Percentiles rank a stretch among this genome's conserved stretches.
Conservation (phyloP, 1,140 invertebrate genomes). For the Panagrolaimus sp. region DNA sequence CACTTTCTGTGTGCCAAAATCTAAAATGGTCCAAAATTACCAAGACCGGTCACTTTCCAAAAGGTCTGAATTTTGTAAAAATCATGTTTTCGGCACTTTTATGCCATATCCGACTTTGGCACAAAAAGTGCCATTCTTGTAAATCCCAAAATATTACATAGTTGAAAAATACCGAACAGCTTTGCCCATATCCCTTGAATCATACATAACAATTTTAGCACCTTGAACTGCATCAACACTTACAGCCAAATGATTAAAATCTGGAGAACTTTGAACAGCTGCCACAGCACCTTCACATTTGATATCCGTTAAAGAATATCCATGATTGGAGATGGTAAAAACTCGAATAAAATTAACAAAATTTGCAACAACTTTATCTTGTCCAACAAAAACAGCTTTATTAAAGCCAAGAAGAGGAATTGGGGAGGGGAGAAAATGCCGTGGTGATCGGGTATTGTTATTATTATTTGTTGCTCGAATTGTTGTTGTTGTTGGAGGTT, state of each 20-base stretch:
- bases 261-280: background rate
- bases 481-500: background rate
- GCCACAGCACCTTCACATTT: background rate
- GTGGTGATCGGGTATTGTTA: background rate
- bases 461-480: constrained; percentile 17
- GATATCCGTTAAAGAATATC: background rate
- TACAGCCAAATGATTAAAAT: background rate
- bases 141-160: too few species aligned
- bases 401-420: background rate
- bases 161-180: background rate
- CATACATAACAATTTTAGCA: constrained; percentile 12
- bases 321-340: background rate
- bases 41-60: too few species aligned
- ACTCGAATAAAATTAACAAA: constrained; percentile 20
- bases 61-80: too few species aligned
- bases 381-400: constrained; percentile 19
- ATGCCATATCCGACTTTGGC: too few species aligned
- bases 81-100: too few species aligned
- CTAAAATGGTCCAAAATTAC: too few species aligned
- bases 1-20: too few species aligned
- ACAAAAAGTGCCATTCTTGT: too few species aligned
- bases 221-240: background rate
- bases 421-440: background rate
- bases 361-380: constrained; percentile 19
- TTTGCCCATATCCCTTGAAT: background rate